phyloP scores from a whole-genome alignment of 2,797 vertebrate species.

The Bothrops alternatus region DNA sequence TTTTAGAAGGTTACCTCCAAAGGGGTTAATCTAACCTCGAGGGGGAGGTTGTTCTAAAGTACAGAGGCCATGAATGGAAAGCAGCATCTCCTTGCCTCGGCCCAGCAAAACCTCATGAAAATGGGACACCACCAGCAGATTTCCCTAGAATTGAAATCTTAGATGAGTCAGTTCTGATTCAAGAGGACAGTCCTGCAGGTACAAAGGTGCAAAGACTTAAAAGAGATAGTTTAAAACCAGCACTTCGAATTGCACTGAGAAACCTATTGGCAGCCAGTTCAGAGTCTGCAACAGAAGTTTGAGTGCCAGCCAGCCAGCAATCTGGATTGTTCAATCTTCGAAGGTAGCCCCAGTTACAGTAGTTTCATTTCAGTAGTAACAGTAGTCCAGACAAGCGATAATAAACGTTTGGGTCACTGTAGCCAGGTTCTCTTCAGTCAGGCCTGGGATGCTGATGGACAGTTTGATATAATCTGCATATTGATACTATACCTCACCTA shows the following conservation, averaged over 20 bases:
- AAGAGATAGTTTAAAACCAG: background rate
- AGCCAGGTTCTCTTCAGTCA: background rate
- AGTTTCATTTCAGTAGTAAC: background rate
- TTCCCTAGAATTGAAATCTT: background rate
- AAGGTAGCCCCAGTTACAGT: background rate
- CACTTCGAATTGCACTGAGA: background rate
- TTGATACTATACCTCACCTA: background rate
- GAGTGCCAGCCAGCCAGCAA: background rate
- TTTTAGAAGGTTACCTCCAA: too few relatives aligned
- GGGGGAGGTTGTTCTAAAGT: background rate
- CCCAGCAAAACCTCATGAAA: background rate
- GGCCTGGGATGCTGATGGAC: background rate
- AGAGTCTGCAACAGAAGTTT: background rate
- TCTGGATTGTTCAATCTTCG: background rate
- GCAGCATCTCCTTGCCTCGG: background rate
- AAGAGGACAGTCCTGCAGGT: background rate
- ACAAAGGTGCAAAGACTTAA: background rate
- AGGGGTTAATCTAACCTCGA: background rate
- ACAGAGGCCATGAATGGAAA: background rate
- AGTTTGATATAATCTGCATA: background rate
- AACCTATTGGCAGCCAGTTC: background rate
- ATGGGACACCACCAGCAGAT: background rate
- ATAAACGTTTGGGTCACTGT: background rate
- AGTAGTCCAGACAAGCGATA: background rate
- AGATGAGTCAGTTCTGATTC: background rate